Conservation (phyloP, 2,797 vertebrate genomes). For the Loris lydekkerianus region DNA sequence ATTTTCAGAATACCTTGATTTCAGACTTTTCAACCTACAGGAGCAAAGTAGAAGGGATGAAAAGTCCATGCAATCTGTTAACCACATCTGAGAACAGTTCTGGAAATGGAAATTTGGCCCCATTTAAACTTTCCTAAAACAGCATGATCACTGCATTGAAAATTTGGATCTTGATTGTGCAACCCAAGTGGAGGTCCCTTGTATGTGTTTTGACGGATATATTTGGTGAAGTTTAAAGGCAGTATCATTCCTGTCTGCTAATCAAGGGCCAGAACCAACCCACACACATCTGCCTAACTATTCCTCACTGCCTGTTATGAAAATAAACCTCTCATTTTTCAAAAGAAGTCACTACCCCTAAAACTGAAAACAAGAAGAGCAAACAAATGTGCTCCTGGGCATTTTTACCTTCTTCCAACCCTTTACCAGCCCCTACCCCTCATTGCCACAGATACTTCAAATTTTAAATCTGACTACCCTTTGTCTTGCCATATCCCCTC, state of each 20-base stretch:
- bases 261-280: slow-evolving; percentile 75
- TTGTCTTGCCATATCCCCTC: background rate
- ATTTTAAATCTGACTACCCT: slow-evolving; percentile 19
- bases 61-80: slow-evolving; percentile 66
- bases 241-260: slow-evolving; percentile 51
- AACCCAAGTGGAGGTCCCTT: slow-evolving; percentile 54
- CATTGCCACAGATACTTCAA: background rate
- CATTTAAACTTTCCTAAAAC: slow-evolving; percentile 63
- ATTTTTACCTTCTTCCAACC: background rate
- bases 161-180: slow-evolving; percentile 64
- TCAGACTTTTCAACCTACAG: slow-evolving; percentile 61
- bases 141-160: background rate
- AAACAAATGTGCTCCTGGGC: too few species aligned
- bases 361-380: background rate
- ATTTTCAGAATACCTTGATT: slow-evolving; percentile 65
- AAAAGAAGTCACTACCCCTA: slow-evolving; percentile 40
- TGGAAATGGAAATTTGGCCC: slow-evolving; percentile 70
- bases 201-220: slow-evolving; percentile 61
- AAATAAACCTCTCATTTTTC: slow-evolving; percentile 62
- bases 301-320: slow-evolving; percentile 64
- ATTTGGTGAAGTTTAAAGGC: slow-evolving; percentile 75
- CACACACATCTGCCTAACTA: slow-evolving; percentile 65
- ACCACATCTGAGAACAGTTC: slow-evolving; percentile 41
- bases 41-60: slow-evolving; percentile 31
- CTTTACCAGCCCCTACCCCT: background rate